Evolutionary conservation across 2,888 invertebrate genomes (phyloP), one percentile per base, ranked within the genome.

Genomic region (Zhengitettix transpicula): DNA sequence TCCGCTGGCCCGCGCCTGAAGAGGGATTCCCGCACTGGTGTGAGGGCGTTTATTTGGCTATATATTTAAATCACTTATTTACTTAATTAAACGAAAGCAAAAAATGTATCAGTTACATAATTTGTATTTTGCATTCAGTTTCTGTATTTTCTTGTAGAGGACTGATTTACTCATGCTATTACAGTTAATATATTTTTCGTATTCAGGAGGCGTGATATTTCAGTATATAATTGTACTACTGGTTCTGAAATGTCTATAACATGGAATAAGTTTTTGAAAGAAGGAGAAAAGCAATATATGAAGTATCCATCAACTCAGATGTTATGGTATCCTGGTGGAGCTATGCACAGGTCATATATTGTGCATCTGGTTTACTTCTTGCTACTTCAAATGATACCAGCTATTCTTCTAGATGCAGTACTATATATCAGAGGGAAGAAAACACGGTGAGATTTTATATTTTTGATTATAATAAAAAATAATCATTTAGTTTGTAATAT

Each of bases 181-280:
- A 28, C 7, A 28, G 2, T 28, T 28, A 5, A 7, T 28, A 28
- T 7, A 14, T 47, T 17, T 54, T 54, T 54, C 16, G 8, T 8
- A 14, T 55, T 16, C 15, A 58, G 62, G 57, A 16, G 52, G 2
- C 55, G 47, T 64, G 66, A 60, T 58, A 63, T 71, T 55, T 66
- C 74, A 15, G 75, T 82, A 40, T 79, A 78, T 69, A 79, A 82
- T 67, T 76, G 77, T 66, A 77, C 79, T 16, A 77, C 80, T 0
- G 79, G 81, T 15, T 70, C 71, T 51, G 70, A 78, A 58, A 78
- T 79, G 65, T 78, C 78, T 1, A 70, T 81, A 63, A 74, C 75
- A 1, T 82, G 81, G 81, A 76, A 69, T 28, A 64, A 78, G 55
- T 74, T 82, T 64, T 75, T 66, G 42, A 60, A 67, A 16, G 15